These are phyloP conservation scores for Eriosoma lanigerum DNA, from an alignment of 1,140 invertebrate genomes.

Conservation along the genomic window DNA sequence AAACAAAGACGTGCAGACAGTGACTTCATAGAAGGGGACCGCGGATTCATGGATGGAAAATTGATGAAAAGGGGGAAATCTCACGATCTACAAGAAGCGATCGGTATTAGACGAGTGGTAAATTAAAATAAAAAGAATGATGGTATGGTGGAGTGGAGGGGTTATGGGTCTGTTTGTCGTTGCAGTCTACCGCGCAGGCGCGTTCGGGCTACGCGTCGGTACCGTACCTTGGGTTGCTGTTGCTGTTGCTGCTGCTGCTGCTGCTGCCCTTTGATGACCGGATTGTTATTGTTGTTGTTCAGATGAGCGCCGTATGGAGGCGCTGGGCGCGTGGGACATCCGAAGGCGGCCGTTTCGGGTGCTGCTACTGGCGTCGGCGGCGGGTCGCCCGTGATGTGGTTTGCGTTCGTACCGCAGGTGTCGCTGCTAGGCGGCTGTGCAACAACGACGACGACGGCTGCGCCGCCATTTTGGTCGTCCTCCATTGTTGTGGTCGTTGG, in stretches of 20 bases:
- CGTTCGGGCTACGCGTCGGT: background rate
- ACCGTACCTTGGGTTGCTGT: background rate
- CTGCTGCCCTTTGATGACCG: slow-evolving; percentile 29
- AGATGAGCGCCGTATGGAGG: slow-evolving; percentile 8
- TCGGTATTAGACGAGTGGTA: no score
- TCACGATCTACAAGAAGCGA: no score
- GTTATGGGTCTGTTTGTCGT: no score
- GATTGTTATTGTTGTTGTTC: slow-evolving; percentile 34
- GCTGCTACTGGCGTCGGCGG: background rate
- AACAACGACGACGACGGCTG: background rate
- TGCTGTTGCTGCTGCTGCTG: background rate
- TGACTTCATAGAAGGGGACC: no score
- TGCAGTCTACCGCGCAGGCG: no score
- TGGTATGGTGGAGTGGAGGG: no score
- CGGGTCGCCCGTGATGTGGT: background rate
- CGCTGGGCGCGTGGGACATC: background rate
- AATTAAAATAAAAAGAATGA: no score
- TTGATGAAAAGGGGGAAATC: no score
- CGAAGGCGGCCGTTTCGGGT: background rate
- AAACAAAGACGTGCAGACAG: no score
- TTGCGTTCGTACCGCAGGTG: slow-evolving; percentile 34
- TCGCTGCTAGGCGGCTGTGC: slow-evolving; percentile 15
- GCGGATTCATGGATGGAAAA: no score
- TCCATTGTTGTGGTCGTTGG: slow-evolving; percentile 41
- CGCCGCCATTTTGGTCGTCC: slow-evolving; percentile 42